Evolutionary conservation across 2,888 invertebrate species (phyloP), one percentile per base, ranked within the genome.

Genomic region (Dastarcus helophoroides): DNA sequence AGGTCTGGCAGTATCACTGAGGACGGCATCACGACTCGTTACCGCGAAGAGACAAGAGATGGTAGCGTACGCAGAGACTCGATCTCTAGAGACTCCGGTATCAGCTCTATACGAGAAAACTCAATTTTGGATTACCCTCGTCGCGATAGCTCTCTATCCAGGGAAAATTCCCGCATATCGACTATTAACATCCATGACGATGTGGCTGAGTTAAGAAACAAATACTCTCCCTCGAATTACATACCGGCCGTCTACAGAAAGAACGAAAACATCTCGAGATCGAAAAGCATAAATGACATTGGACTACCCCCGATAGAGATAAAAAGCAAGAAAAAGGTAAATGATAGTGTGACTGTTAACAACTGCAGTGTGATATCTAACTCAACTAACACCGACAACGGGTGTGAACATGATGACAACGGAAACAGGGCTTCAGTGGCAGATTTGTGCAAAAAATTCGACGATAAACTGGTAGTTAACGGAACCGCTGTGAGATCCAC

Each of bases 171-270:
- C 39, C 36, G 45, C 36, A 30, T 48, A 43, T 23, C 43, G 46
- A 34, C 36, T 46, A 22, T 48, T 46, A 52, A 48, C 36, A 52
- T 60, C 10, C 48, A 55, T 12, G 60, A 62, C 17, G 60, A 62
- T 2, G 58, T 64, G 2, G 73, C 79, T 16, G 80, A 82, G 39
- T 60, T 81, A 38, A 74, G 77, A 52, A 76, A 75, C 49, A 81
- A 79, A 58, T 83, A 83, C 53, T 81, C 81, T 21, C 79, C 81
- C 27, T 69, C 76, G 22, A 74, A 77, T 53, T 82, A 83, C 58
- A 71, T 77, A 50, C 80, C 82, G 37, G 54, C 60, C 25, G 51
- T 56, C 32, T 42, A 54, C 24, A 45, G 63, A 30, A 54, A 57
- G 41, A 51, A 53, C 34, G 55, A 57, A 23, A 54, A 52, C 39